These are phyloP conservation scores for Phaedon cochleariae DNA, from an alignment of 2,888 invertebrate genomes.

Conservation along the genomic window DNA sequence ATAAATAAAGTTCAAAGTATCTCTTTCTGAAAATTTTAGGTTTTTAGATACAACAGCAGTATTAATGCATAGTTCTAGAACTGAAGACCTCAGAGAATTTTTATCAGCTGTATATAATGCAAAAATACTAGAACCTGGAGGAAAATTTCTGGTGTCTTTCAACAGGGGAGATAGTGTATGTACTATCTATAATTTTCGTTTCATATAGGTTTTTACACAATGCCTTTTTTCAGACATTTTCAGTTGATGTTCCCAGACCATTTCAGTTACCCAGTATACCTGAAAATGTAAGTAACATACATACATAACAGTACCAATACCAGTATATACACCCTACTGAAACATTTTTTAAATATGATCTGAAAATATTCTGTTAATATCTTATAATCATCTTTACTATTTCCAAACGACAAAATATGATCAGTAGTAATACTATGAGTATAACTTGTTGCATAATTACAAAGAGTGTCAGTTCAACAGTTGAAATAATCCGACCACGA, in stretches of 20 bases:
- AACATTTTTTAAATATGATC: no score
- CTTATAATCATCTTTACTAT: no score
- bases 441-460: no score
- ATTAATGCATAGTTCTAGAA: conserved; percentile 70
- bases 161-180: conserved; percentile 69
- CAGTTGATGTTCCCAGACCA: conserved; percentile 79
- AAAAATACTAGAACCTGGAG: conserved; percentile 75
- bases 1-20: no score
- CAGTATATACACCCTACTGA: no score
- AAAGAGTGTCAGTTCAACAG: no score
- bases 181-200: conserved; percentile 22
- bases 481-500: no score
- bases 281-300: conserved; percentile 81
- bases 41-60: conserved; percentile 85
- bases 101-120: conserved; percentile 73
- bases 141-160: conserved; percentile 70
- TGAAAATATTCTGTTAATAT: no score
- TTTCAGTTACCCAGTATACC: conserved; percentile 92
- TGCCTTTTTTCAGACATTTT: conserved; percentile 74
- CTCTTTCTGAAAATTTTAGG: conserved; percentile 59
- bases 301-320: background rate
- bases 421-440: no score
- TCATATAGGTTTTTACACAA: background rate
- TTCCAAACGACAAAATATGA: no score
- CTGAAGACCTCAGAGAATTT: conserved; percentile 69